Percentiles rank a stretch among this genome's conserved stretches.
These are phyloP conservation scores for Linnaemya vulpina DNA, from an alignment of 2,888 invertebrate genomes.

Conservation along the genomic window DNA sequence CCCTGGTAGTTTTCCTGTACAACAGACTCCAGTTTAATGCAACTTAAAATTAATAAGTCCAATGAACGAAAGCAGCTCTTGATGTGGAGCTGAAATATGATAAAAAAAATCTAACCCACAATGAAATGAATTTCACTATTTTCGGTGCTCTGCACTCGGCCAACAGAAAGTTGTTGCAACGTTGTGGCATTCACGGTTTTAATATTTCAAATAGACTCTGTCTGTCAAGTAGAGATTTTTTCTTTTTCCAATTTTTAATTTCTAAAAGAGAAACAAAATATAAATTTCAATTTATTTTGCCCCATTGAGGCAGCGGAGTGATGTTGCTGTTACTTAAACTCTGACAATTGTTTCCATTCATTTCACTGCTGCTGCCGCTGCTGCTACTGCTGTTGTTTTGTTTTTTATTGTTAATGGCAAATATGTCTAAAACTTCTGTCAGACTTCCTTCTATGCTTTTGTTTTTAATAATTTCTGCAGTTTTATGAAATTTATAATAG, in stretches of 20 bases:
- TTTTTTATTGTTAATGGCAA: conserved; percentile 54
- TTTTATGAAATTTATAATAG: conserved; percentile 46
- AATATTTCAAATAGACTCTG: conserved; percentile 16
- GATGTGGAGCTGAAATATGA: neutral
- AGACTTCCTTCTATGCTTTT: neutral
- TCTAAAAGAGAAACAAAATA: neutral
- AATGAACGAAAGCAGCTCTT: no score
- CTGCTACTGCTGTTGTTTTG: conserved; percentile 35
- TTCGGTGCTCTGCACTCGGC: neutral
- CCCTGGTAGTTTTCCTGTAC: no score
- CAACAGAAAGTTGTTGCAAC: conserved; percentile 9
- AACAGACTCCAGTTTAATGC: neutral
- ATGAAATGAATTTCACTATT: neutral
- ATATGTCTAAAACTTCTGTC: conserved; percentile 44
- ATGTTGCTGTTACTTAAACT: conserved; percentile 12
- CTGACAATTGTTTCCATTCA: conserved; percentile 35
- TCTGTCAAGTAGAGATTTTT: conserved; percentile 35
- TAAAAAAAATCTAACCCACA: neutral
- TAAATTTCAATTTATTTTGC: conserved; percentile 54
- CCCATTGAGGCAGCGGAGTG: conserved; percentile 41
- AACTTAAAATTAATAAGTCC: neutral
- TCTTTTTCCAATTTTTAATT: neutral
- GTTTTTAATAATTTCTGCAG: conserved; percentile 29
- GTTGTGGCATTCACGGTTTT: conserved; percentile 26
- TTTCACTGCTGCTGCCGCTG: conserved; percentile 12